Evolutionary conservation across 2,797 vertebrate species (phyloP).

Genomic region (Craterocephalus amniculus): DNA sequence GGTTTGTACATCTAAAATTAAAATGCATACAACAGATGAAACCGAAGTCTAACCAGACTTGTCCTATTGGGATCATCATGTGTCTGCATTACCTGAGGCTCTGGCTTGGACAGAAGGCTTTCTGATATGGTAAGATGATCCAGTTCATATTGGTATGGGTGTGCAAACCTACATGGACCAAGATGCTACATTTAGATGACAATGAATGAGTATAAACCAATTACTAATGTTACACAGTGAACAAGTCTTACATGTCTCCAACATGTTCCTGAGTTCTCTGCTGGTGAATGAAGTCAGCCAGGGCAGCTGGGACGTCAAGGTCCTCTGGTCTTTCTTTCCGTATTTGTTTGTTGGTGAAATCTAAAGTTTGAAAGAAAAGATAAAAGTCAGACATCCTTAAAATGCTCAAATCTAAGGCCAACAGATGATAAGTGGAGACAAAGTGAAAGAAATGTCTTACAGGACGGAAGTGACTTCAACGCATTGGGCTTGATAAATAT

Average conservation of each 20-base stretch:
- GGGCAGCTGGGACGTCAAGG: slow-evolving; percentile 90
- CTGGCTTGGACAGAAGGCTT: slow-evolving; percentile 84
- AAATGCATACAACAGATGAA: slow-evolving; percentile 6
- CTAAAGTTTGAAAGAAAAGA: slow-evolving; percentile 49
- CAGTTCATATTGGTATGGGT: slow-evolving; percentile 94
- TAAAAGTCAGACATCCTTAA: background rate
- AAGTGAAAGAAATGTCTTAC: slow-evolving; percentile 72
- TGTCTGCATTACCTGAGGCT: slow-evolving; percentile 84
- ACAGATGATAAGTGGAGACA: background rate
- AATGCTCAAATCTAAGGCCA: background rate
- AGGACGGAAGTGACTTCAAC: slow-evolving; percentile 88
- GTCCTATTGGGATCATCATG: background rate
- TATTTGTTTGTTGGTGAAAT: slow-evolving; percentile 87
- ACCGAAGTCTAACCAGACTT: background rate
- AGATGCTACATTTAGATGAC: background rate
- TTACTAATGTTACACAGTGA: background rate
- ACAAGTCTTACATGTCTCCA: slow-evolving; percentile 89
- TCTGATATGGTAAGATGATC: slow-evolving; percentile 87
- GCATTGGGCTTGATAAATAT: slow-evolving; percentile 97
- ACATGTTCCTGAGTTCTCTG: slow-evolving; percentile 91
- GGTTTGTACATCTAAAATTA: slow-evolving; percentile 85
- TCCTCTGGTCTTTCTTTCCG: slow-evolving; percentile 91
- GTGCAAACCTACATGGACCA: slow-evolving; percentile 87
- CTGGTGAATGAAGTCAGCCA: slow-evolving; percentile 96
- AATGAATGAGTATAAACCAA: background rate